Evolutionary conservation across 2,888 invertebrate genomes (phyloP).

Genomic region (Eumerus sabulonum): DNA sequence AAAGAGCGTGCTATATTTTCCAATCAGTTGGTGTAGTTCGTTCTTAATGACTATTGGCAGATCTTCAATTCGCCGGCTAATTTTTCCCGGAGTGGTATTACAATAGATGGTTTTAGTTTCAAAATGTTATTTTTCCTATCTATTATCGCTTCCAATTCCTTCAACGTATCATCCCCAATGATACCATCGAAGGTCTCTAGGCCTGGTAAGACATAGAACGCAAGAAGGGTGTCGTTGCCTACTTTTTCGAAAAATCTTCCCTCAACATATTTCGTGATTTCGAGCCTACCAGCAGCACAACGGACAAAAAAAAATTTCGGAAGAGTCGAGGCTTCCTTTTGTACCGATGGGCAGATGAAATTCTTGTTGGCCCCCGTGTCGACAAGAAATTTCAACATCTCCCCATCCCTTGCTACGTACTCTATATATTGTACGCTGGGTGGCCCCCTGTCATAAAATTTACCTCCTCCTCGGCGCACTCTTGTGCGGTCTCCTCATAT

Average conservation of each 20-base stretch:
- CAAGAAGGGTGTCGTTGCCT: background rate
- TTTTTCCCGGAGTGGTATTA: slow-evolving; percentile 37
- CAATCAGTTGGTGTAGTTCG: no score
- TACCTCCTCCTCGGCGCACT: no score
- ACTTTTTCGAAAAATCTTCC: background rate
- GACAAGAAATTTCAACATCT: background rate
- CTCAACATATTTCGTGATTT: background rate
- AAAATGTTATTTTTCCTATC: slow-evolving; percentile 3
- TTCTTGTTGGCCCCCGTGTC: background rate
- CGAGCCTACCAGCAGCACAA: background rate
- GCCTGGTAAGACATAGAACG: slow-evolving; percentile 8
- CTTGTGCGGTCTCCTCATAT: no score
- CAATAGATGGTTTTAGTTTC: background rate
- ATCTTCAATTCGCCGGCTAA: no score
- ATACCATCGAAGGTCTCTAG: slow-evolving; percentile 20
- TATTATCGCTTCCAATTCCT: slow-evolving; percentile 14
- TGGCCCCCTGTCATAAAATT: no score
- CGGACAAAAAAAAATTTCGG: slow-evolving; percentile 2
- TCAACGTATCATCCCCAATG: slow-evolving; percentile 18
- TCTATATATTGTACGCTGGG: no score
- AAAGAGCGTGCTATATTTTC: no score
- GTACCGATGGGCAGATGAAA: background rate
- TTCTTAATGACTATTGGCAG: no score
- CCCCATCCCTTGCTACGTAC: no score
- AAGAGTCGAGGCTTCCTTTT: no score